Evolutionary conservation across 2,888 invertebrate species (phyloP), one percentile per base, ranked within the genome.

Genomic region (Aricia artaxerxes): DNA sequence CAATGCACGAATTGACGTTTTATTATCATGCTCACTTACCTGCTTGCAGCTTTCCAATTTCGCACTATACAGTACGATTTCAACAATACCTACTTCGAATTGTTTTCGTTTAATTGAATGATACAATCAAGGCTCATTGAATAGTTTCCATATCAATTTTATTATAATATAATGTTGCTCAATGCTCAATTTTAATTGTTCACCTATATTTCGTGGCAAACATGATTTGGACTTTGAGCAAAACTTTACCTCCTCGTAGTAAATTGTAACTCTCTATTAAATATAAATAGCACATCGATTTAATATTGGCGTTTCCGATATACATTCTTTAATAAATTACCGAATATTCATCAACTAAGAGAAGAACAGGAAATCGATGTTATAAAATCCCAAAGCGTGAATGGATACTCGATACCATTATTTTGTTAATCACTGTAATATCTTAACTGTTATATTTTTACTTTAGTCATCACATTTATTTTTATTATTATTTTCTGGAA

Each of bases 1-100:
- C 85, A 88, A 88, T 87, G 87, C 91, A 92, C 90, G 91, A 91
- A 86, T 86, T 87, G 87, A 87, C 85, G 84, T 86, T 87, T 85
- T 86, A 86, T 86, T 86, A 86, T 87, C 87, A 87, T 89, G 86
- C 87, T 87, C 84, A 88, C 88, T 89, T 88, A 88, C 87, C 84
- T 85, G 84, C 86, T 79, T 64, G 60, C 75, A 79, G 75, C 75
- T 89, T 88, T 88, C 88, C 84, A 89, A 88, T 86, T 87, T 89
- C 84, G 85, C 86, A 83, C 85, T 82, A 84, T 82, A 83, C 57
- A 16, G 49, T 78, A 64, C 44, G 44, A 78, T 69, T 79, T 79
- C 49, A 61, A 80, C 79, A 78, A 77, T 78, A 72, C 75, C 4
- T 38, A 13, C 44, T 79, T 40, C 60, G 40, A 78, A 78, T 3